Conservation (phyloP, 2,113 vertebrate species). For the Peromyscus maniculatus region DNA sequence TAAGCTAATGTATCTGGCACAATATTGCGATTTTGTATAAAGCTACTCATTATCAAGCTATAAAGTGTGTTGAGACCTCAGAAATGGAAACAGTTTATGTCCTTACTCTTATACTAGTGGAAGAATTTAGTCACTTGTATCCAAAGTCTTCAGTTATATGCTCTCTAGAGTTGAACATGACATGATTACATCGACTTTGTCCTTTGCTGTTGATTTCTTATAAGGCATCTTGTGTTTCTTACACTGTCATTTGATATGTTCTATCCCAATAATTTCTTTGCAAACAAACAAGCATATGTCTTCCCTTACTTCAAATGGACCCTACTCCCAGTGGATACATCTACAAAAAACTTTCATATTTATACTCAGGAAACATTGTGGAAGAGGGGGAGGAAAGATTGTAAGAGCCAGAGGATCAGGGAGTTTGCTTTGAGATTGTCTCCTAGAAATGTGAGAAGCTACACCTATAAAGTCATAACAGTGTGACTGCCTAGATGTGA, state of each 20-base stretch:
- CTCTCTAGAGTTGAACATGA: constrained; percentile 2
- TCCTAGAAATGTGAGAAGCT: not conserved
- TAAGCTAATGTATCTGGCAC: not conserved
- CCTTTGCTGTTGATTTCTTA: constrained; percentile 17
- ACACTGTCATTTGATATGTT: not conserved
- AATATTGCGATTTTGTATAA: not conserved
- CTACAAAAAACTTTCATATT: not conserved
- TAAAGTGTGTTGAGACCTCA: not conserved
- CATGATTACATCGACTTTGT: constrained; percentile 4
- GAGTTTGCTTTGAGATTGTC: not conserved
- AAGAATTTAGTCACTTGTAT: not conserved
- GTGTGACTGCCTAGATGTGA: not conserved
- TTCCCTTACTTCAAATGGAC: not conserved
- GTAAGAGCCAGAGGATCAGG: not conserved
- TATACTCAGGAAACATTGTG: not conserved
- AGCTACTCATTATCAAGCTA: not conserved
- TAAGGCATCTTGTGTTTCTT: not conserved
- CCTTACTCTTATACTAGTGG: not conserved
- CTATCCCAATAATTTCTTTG: not conserved
- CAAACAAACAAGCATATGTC: constrained; percentile 18
- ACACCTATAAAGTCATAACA: not conserved
- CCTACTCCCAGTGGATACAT: not conserved
- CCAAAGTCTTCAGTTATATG: not conserved
- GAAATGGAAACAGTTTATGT: constrained; percentile 14
- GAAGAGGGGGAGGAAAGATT: not conserved